These are phyloP conservation scores for Zingel zingel DNA, from an alignment of 2,113 vertebrate genomes.

Conservation along the genomic window DNA sequence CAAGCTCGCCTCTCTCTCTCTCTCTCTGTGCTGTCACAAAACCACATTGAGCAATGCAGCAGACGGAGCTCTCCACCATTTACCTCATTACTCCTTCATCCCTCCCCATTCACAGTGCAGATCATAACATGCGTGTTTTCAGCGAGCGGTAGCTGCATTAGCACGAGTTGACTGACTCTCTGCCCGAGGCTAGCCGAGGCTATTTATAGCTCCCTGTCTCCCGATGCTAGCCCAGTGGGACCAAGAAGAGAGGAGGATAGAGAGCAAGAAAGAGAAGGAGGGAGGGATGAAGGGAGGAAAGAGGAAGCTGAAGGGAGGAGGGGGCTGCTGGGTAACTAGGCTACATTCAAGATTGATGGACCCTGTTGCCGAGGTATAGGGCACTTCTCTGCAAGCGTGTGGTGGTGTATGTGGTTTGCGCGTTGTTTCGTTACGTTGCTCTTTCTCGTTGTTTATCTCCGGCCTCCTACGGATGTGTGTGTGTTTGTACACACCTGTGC, in stretches of 20 bases:
- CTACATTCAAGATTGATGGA: conserved; percentile 74
- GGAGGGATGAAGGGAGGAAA: conserved; percentile 22
- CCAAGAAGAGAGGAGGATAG: conserved; percentile 53
- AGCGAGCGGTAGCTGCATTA: conserved; percentile 64
- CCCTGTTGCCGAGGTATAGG: conserved; percentile 66
- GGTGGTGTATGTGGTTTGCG: conserved; percentile 8
- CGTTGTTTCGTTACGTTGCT: conserved; percentile 3
- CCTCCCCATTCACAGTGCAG: conserved; percentile 6
- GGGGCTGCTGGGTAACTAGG: conserved; percentile 75
- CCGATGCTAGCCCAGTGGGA: conserved; percentile 71
- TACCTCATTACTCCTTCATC: conserved; percentile 21
- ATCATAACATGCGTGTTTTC: conserved; percentile 67
- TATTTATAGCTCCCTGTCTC: conserved; percentile 81
- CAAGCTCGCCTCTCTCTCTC: not conserved
- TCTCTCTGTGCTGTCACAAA: not conserved
- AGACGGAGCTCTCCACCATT: conserved; percentile 22
- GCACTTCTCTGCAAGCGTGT: conserved; percentile 36
- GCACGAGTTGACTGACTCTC: conserved; percentile 71
- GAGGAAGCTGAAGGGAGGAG: conserved; percentile 39
- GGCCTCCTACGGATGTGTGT: not conserved
- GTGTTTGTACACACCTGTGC: conserved; percentile 48
- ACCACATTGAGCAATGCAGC: conserved; percentile 3
- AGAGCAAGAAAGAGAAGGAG: conserved; percentile 15
- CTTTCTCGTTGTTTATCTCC: not conserved
- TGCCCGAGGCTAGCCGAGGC: conserved; percentile 66